These are phyloP conservation scores for Amphiprion clarkii DNA, from an alignment of 2,797 vertebrate genomes.

Conservation along the genomic window DNA sequence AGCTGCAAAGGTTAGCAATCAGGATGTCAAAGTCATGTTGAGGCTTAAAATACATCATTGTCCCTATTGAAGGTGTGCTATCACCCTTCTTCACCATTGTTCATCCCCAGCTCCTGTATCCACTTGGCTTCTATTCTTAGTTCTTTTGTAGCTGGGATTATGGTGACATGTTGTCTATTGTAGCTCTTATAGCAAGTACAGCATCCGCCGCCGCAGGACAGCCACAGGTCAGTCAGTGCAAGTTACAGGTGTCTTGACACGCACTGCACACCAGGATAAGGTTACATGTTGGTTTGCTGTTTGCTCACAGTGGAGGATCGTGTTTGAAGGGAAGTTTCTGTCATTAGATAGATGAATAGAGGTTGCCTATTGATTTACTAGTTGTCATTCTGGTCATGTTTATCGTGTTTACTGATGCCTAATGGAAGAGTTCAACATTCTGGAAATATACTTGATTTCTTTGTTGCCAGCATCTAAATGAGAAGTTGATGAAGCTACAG, in stretches of 20 bases:
- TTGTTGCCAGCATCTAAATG: neutral
- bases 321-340: neutral
- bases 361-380: no score
- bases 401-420: no score
- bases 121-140: conserved; percentile 82
- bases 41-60: conserved; percentile 74
- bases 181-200: conserved; percentile 62
- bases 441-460: neutral
- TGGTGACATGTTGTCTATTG: conserved; percentile 76
- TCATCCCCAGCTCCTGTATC: conserved; percentile 74
- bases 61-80: conserved; percentile 51
- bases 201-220: conserved; percentile 62
- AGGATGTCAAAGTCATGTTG: conserved; percentile 70
- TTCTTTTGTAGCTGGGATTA: conserved; percentile 75
- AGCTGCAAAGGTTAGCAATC: conserved; percentile 73
- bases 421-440: neutral
- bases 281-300: conserved; percentile 40
- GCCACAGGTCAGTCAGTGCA: conserved; percentile 26
- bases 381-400: no score
- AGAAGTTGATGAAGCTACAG: neutral
- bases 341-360: no score
- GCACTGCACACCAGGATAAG: conserved; percentile 32
- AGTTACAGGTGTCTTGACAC: conserved; percentile 59
- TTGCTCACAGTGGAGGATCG: conserved; percentile 12
- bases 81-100: conserved; percentile 63